Conservation (phyloP, 2,888 invertebrate genomes). For the Eupithecia insigniata region DNA sequence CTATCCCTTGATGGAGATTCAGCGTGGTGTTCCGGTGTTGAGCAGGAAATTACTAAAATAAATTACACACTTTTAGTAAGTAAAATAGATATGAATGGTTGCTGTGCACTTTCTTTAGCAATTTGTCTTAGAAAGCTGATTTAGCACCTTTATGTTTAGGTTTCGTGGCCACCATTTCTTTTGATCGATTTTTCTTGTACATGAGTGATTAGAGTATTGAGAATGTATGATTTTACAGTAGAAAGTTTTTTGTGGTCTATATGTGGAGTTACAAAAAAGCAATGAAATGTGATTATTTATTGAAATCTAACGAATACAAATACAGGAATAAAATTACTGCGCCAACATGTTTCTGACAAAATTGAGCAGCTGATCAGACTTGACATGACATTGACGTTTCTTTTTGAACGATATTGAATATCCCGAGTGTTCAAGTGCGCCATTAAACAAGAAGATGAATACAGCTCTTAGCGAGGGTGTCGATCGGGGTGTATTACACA, state of each 20-base stretch:
- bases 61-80: background rate
- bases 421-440: background rate
- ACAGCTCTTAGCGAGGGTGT: no score
- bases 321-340: background rate
- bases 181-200: conserved; percentile 41
- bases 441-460: background rate
- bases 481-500: no score
- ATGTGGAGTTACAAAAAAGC: background rate
- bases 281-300: background rate
- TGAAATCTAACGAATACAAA: background rate
- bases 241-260: conserved; percentile 13
- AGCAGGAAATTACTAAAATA: conserved; percentile 72
- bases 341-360: background rate
- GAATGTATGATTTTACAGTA: background rate
- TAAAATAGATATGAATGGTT: background rate
- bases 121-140: background rate
- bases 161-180: conserved; percentile 70
- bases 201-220: conserved; percentile 25
- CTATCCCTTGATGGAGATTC: conserved; percentile 77
- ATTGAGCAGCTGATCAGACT: background rate
- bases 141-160: conserved; percentile 51
- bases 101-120: background rate
- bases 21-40: conserved; percentile 70
- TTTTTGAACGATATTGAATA: background rate
- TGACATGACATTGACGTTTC: background rate